These are phyloP conservation scores for Clarias macrocephalus DNA, from an alignment of 2,113 vertebrate genomes.

Conservation along the genomic window DNA sequence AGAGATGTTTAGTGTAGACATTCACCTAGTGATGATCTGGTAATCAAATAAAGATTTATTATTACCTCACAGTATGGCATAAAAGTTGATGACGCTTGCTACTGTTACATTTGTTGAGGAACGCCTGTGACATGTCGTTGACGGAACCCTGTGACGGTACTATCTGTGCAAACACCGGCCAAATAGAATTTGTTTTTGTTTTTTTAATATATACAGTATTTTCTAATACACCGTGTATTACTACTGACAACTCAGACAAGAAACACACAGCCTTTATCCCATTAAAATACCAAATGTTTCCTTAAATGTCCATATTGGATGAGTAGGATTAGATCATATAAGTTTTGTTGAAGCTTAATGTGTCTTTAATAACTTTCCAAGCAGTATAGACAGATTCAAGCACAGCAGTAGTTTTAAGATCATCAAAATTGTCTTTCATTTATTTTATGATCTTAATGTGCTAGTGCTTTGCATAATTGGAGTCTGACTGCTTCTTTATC, in stretches of 20 bases:
- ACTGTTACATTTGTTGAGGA: too few species aligned
- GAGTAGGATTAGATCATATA: background rate
- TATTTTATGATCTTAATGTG: background rate
- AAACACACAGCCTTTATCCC: background rate
- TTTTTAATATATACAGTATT: too few species aligned
- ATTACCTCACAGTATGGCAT: too few species aligned
- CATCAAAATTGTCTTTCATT: background rate
- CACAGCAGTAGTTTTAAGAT: background rate
- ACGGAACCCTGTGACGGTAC: too few species aligned
- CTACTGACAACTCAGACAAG: background rate
- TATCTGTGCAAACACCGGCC: too few species aligned
- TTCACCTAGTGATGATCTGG: too few species aligned
- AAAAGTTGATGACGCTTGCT: too few species aligned
- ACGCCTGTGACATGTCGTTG: too few species aligned
- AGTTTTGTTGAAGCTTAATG: background rate
- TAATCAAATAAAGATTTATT: too few species aligned
- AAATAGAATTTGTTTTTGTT: too few species aligned
- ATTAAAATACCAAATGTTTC: background rate
- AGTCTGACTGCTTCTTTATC: slow-evolving; percentile 42
- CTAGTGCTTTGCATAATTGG: background rate
- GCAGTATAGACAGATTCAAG: background rate
- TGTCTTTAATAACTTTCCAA: background rate
- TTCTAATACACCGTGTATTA: too few species aligned
- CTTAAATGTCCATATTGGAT: background rate
- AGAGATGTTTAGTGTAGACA: too few species aligned